phyloP scores from a whole-genome alignment of 2,888 invertebrate genomes.

The Elysia crispata region DNA sequence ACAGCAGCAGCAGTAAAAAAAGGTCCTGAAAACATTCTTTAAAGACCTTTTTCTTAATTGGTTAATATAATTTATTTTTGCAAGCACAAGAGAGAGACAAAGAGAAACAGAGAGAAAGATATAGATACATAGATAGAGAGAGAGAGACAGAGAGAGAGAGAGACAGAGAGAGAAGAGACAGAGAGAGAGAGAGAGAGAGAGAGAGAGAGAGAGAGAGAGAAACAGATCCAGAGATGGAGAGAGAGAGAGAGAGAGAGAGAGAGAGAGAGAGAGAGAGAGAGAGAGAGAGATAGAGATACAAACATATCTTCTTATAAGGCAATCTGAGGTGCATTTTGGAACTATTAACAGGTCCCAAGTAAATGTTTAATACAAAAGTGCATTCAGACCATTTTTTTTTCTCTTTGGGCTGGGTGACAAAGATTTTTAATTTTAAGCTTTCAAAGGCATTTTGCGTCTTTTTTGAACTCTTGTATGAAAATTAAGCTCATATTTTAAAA shows the following conservation, averaged over 20 bases:
- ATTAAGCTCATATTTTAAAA: too few relatives aligned
- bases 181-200: conserved; percentile 25
- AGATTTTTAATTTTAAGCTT: too few relatives aligned
- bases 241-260: conserved; percentile 7
- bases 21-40: too few relatives aligned
- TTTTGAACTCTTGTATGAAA: too few relatives aligned
- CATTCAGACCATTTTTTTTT: too few relatives aligned
- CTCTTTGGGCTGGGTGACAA: too few relatives aligned
- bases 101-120: conserved; percentile 22
- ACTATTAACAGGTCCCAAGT: too few relatives aligned
- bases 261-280: conserved; percentile 6
- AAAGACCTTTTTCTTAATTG: too few relatives aligned
- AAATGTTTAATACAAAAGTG: too few relatives aligned
- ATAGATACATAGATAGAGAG: conserved; percentile 31
- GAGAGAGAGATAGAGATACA: conserved; percentile 20
- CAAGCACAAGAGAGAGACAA: conserved; percentile 6
- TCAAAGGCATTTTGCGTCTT: too few relatives aligned
- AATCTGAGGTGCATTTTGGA: too few relatives aligned
- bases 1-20: conserved; percentile 22
- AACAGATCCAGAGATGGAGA: conserved; percentile 30
- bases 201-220: conserved; percentile 29
- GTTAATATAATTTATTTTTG: not conserved
- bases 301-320: too few relatives aligned
- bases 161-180: conserved; percentile 9
- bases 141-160: conserved; percentile 1